Evolutionary conservation across 1,140 invertebrate genomes (phyloP).

Genomic region (Drosophila bocqueti): DNA sequence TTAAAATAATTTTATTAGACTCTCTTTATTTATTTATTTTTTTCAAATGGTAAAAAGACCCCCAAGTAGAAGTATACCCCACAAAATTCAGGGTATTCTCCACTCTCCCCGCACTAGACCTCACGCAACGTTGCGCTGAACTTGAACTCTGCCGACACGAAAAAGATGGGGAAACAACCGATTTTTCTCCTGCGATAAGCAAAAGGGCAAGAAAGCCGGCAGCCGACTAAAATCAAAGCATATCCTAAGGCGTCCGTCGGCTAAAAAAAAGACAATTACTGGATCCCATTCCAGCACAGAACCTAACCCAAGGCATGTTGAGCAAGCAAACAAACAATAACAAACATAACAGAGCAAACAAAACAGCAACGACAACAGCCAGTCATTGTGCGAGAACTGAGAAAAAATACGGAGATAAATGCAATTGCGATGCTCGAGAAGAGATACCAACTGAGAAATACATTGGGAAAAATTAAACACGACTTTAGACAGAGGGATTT

Average conservation of each 20-base stretch:
- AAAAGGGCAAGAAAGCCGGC: constrained; percentile 10
- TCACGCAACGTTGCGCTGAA: constrained; percentile 48
- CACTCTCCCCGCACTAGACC: constrained; percentile 7
- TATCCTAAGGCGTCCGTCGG: constrained; percentile 58
- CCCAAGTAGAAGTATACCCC: not conserved
- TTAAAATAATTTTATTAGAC: no score
- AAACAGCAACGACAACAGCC: constrained; percentile 34
- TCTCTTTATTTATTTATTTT: no score
- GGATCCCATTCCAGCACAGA: constrained; percentile 8
- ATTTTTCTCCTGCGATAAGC: constrained; percentile 46
- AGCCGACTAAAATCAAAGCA: constrained; percentile 60
- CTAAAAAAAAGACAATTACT: constrained; percentile 48
- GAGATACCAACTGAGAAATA: constrained; percentile 32
- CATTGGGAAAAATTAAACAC: constrained; percentile 9
- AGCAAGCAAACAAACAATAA: constrained; percentile 68
- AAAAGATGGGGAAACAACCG: constrained; percentile 14
- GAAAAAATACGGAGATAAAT: constrained; percentile 28
- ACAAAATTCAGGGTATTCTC: not conserved
- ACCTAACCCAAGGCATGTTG: constrained; percentile 38
- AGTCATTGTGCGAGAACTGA: constrained; percentile 49
- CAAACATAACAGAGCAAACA: constrained; percentile 44
- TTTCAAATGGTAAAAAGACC: not conserved
- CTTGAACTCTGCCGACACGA: constrained; percentile 46
- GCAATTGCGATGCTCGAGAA: constrained; percentile 34
- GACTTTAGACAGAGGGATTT: no score